Percentiles rank a stretch among this genome's conserved stretches.
Conservation (phyloP, 1,140 invertebrate genomes). For the Pinna nobilis region DNA sequence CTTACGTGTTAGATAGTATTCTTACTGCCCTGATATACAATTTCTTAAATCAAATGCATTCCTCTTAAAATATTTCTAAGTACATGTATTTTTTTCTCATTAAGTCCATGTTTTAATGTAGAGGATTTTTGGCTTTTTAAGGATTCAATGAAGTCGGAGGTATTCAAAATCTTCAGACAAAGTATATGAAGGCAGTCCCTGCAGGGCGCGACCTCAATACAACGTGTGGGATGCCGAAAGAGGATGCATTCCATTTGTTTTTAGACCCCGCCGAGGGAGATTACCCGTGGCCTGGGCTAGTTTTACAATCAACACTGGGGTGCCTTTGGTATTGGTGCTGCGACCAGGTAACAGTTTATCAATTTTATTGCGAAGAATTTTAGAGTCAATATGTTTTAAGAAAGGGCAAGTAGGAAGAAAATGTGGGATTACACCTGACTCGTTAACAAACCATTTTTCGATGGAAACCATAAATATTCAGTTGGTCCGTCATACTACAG, state of each 20-base stretch:
- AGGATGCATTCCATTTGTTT: slow-evolving; percentile 75
- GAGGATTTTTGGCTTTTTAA: slow-evolving; percentile 46
- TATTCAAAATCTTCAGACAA: slow-evolving; percentile 66
- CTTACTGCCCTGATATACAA: neutral
- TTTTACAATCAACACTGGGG: slow-evolving; percentile 75
- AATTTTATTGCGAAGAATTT: neutral
- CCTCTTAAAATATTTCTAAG: too few relatives aligned
- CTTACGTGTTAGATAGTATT: neutral
- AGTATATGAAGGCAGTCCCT: slow-evolving; percentile 68
- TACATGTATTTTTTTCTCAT: too few relatives aligned
- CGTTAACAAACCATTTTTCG: too few relatives aligned
- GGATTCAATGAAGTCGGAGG: slow-evolving; percentile 76
- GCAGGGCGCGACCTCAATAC: slow-evolving; percentile 41
- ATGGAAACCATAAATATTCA: too few relatives aligned
- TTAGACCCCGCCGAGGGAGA: slow-evolving; percentile 49
- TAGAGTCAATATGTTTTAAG: too few relatives aligned
- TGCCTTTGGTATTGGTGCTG: slow-evolving; percentile 78
- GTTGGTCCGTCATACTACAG: too few relatives aligned
- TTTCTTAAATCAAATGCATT: neutral
- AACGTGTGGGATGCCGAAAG: slow-evolving; percentile 60
- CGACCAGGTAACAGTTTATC: slow-evolving; percentile 72
- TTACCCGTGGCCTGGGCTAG: slow-evolving; percentile 76
- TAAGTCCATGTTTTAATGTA: too few relatives aligned
- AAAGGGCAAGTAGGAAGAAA: too few relatives aligned
- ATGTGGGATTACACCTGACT: too few relatives aligned